Base-by-base conservation (phyloP, 2,113 vertebrate genomes). In the Pelusios castaneus region DNA sequence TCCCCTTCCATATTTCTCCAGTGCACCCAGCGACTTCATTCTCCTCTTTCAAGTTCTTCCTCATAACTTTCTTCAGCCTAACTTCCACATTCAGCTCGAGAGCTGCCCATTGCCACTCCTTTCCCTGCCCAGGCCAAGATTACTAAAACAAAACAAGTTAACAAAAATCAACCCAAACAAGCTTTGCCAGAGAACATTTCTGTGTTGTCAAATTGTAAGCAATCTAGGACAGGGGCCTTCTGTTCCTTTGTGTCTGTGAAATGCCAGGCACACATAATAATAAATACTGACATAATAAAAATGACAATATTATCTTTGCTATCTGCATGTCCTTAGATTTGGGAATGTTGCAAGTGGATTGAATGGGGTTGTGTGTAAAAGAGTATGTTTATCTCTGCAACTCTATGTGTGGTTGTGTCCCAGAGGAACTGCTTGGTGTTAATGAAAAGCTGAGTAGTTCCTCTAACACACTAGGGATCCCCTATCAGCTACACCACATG, bases 321-420 rank as follows among this genome's bases (percentile, higher is more conserved):
- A 58, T 43, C 27, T 38, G 76, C 41, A 25, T 58, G 85, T 92
- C n/a, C 73, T 90, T 87, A 0, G 1, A 90, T 84, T 84, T 84
- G n/a, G 77, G 96, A 95, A 92, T 84, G 63, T 41, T 75, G 54
- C 92, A 77, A 92, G 90, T 93, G 80, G 56, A 89, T 95, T 90
- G 82, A 94, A 91, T 73, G 31, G 52, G 52, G 91, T 2, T 93
- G 84, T 82, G 47, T 5, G 21, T 34, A 31, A 93, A 94, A 94
- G 92, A 41, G 56, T 91, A 89, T 93, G 73, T 94, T 93, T 96
- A 96, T 96, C 95, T 96, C 95, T 95, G 54, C 86, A 93, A 54
- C 77, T 96, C 82, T 0, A 0, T 55, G 67, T 92, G 92, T 55
- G 85, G 31, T 31, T 51, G 21, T 58, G 56, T 95, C 94, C 56